Evolutionary conservation across 2,113 vertebrate species (phyloP), one percentile per base, ranked within the genome.

Genomic region (Manacus vitellinus): DNA sequence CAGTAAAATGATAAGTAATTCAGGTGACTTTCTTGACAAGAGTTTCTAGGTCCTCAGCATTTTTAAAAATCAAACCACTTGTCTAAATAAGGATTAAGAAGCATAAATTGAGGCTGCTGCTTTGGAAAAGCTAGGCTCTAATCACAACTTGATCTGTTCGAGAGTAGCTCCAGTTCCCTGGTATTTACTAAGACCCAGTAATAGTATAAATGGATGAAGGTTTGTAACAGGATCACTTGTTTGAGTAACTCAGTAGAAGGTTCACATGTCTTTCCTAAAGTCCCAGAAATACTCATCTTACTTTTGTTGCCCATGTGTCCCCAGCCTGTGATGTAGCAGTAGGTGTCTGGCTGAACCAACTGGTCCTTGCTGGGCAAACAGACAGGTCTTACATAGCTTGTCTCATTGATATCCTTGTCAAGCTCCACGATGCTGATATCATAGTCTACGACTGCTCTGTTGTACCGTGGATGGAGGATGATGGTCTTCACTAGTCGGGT

Each of bases 291-390:
- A 47, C 0, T 81, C 4, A 23, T 49, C 99, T 99, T 98, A 99
- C 99, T 99, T 97, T 98, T 98, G 98, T 98, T 99, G 82, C 99
- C 99, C 98, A 98, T 99, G 97, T 99, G 99, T 41, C 99, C 99
- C 99, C 99, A 99, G 95, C 99, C 99, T 1, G 99, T 99, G 98
- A 99, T 99, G 95, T 99, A 99, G 89, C 99, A 99, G 97, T 99
- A 99, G 6, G 99, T 99, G 61, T 99, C 99, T 0, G 99, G 97
- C 31, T 94, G 96, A 10, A 99, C 98, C 30, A 98, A 76, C 95
- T 98, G 98, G 21, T 88, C 97, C 0, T 46, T 89, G 55, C 94
- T 95, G 14, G 99, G 99, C 21, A 99, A 88, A 94, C 99, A 99
- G 88, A 99, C 99, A 0, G 99, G 99, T 10, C 99, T 96, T 11